Evolutionary conservation across 2,113 vertebrate genomes (phyloP).

Genomic region (Gadus macrocephalus): DNA sequence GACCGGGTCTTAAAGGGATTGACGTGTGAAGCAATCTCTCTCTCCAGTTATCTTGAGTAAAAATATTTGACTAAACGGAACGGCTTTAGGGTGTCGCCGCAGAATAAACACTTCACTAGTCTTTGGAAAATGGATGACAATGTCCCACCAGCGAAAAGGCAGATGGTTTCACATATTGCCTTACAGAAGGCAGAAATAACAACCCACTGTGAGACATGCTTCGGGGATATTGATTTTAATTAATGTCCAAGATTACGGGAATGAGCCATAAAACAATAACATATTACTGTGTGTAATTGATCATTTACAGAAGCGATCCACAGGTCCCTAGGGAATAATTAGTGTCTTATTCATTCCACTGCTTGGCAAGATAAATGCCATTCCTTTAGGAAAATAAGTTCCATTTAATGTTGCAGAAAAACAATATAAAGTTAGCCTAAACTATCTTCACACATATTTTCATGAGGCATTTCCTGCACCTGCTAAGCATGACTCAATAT

Average conservation of each 20-base stretch:
- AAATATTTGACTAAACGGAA: slow-evolving; percentile 37
- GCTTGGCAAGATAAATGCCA: too few relatives aligned
- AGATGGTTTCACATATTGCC: slow-evolving; percentile 24
- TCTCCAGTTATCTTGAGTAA: slow-evolving; percentile 20
- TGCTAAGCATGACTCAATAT: too few relatives aligned
- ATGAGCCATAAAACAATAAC: slow-evolving; percentile 65
- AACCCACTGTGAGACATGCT: slow-evolving; percentile 33
- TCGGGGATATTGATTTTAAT: slow-evolving; percentile 64
- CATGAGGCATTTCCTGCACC: too few relatives aligned
- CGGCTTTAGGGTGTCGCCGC: slow-evolving; percentile 29
- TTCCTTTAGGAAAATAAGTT: too few relatives aligned
- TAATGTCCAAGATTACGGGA: slow-evolving; percentile 55
- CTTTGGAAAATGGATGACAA: slow-evolving; percentile 15
- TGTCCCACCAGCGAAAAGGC: slow-evolving; percentile 2
- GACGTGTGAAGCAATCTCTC: slow-evolving; percentile 12
- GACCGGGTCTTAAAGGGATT: neutral
- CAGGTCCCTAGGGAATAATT: too few relatives aligned
- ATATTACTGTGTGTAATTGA: slow-evolving; percentile 66
- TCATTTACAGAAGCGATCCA: slow-evolving; percentile 53
- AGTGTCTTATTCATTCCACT: too few relatives aligned
- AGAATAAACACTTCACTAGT: slow-evolving; percentile 15
- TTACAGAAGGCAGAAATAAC: slow-evolving; percentile 28
- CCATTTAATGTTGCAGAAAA: too few relatives aligned
- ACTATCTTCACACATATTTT: too few relatives aligned
- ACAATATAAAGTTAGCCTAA: too few relatives aligned